Evolutionary conservation across 2,797 vertebrate genomes (phyloP), one percentile per base, ranked within the genome.

Genomic region (Pipistrellus kuhlii): DNA sequence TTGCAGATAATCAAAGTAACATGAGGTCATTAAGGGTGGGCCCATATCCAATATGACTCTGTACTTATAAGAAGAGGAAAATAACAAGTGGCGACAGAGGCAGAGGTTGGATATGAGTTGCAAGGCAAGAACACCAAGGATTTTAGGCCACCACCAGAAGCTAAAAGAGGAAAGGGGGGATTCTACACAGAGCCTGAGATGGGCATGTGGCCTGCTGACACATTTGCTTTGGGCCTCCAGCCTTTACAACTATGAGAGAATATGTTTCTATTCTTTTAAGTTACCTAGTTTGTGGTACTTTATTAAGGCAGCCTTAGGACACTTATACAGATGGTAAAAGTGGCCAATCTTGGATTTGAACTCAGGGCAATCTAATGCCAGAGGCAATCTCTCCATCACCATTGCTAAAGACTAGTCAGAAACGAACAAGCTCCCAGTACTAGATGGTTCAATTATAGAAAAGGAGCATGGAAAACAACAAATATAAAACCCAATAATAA

Each of bases 331-430:
- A 11, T 0, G 32, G 59, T 12, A n/a, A 0, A 3, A 0, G 10
- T 12, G 18, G 21, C 4, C 38, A 51, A 59, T 32, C 8, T 8
- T 10, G 20, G 44, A 27, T 18, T 1, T 27, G 68, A 62, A 64
- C 38, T 30, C 20, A 30, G 46, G 18, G 3, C 1, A 6, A n/a
- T 7, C 17, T 9, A 35, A 35, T 25, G 41, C 12, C 2, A 6
- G 53, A 25, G 53, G 2, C 9, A 2, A 4, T 1, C 35, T 73
- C 55, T 71, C 14, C 0, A 12, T 1, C 2, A 5, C 30, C 20
- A 1, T 0, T 9, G 44, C n/a, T 27, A 41, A 0, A 1, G 3
- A 1, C 0, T 0, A n/a, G 13, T 8, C 0, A 12, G 18, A 38
- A n/a, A 27, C 13, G 27, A 17, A 25, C 7, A 57, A 8, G 23